Evolutionary conservation across 2,888 invertebrate species (phyloP).

Genomic region (Acanthococcus lagerstroemiae): DNA sequence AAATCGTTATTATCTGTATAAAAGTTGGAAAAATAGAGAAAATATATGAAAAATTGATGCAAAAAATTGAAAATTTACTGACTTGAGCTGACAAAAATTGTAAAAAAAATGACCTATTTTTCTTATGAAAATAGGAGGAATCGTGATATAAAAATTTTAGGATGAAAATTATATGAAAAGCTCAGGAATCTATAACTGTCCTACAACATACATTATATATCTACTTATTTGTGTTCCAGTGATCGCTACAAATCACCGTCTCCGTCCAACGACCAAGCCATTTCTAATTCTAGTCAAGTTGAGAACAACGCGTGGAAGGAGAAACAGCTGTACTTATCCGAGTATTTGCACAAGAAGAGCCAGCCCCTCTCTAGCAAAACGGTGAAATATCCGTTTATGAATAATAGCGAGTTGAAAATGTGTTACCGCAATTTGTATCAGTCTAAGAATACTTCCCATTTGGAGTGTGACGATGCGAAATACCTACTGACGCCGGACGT

Average conservation of each 20-base stretch:
- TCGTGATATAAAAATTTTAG: too few species aligned
- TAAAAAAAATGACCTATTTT: too few species aligned
- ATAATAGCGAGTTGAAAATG: constrained; percentile 3
- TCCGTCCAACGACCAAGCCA: background rate
- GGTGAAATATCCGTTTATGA: constrained; percentile 17
- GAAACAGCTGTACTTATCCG: constrained; percentile 3
- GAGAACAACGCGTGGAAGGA: background rate
- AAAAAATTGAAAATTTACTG: too few species aligned
- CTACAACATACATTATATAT: too few species aligned
- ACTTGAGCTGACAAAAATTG: too few species aligned
- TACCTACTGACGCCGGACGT: background rate
- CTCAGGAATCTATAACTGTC: too few species aligned
- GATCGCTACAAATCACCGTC: background rate
- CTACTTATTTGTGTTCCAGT: background rate
- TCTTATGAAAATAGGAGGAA: too few species aligned
- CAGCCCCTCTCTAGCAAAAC: background rate
- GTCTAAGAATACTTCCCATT: background rate
- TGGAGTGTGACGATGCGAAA: constrained; percentile 11
- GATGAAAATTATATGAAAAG: too few species aligned
- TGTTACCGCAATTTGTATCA: constrained; percentile 17
- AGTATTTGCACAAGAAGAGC: constrained; percentile 5
- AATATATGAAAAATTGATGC: too few species aligned
- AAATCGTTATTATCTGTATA: too few species aligned
- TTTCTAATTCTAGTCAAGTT: constrained; percentile 11
- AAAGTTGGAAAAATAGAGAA: too few species aligned